Evolutionary conservation across 2,113 vertebrate genomes (phyloP).

Genomic region (Pituophis catenifer): DNA sequence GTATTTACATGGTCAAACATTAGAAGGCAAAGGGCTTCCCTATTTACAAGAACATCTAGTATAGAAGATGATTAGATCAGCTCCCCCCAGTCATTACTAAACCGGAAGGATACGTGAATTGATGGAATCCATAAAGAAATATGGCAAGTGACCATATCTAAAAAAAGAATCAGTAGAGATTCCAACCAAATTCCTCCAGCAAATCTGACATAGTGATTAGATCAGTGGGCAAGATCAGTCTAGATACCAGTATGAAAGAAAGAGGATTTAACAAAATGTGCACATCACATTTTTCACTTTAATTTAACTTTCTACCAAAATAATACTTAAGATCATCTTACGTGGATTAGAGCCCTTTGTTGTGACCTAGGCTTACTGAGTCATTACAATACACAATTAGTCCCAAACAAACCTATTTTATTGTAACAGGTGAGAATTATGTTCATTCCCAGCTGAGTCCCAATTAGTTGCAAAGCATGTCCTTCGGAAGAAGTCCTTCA

Average conservation of each 20-base stretch:
- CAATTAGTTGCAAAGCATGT: no score
- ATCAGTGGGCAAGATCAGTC: neutral
- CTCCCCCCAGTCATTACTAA: neutral
- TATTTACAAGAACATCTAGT: neutral
- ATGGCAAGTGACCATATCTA: neutral
- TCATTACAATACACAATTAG: no score
- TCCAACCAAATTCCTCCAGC: neutral
- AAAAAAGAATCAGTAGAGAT: neutral
- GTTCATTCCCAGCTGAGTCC: no score
- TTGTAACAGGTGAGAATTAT: no score
- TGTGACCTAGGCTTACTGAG: no score
- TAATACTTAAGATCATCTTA: neutral
- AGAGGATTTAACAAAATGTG: neutral
- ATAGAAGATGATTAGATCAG: neutral
- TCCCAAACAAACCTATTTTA: no score
- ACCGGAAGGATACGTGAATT: neutral
- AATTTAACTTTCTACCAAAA: neutral
- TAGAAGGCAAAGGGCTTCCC: neutral
- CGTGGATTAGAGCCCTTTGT: neutral
- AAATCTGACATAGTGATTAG: neutral
- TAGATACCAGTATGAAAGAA: neutral
- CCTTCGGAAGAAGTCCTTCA: no score
- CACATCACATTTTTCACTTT: neutral
- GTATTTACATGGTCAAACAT: neutral
- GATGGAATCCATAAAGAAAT: neutral